A percentile compares a stretch with the other conserved stretches of the same genome.
Evolutionary conservation across 1,140 invertebrate species (phyloP).

Genomic region (Monochamus saltuarius): DNA sequence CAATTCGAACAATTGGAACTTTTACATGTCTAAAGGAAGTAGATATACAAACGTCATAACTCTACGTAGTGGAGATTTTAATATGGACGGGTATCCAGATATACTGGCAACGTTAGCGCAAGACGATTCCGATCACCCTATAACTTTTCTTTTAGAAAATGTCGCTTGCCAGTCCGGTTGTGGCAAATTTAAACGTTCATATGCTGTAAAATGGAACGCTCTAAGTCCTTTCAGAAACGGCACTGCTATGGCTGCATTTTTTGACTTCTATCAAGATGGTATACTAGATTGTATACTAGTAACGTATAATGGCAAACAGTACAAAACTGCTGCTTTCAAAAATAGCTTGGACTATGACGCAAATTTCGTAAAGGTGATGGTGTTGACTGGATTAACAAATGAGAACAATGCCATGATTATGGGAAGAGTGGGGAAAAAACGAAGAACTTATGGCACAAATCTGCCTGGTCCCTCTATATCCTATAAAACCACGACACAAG

Average conservation of each 20-base stretch:
- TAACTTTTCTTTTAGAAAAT: conserved; percentile 78
- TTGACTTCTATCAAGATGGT: conserved; percentile 86
- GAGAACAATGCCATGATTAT: conserved; percentile 66
- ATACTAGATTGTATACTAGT: conserved; percentile 81
- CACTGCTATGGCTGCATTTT: conserved; percentile 83
- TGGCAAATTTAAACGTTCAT: conserved; percentile 69
- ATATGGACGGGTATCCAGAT: conserved; percentile 96
- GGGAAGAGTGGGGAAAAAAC: conserved; percentile 70
- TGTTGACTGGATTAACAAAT: conserved; percentile 80
- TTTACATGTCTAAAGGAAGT: conserved; percentile 54
- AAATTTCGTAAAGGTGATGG: conserved; percentile 94
- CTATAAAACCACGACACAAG: conserved; percentile 83
- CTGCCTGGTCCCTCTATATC: conserved; percentile 81
- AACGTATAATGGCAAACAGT: conserved; percentile 58
- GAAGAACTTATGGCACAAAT: conserved; percentile 71
- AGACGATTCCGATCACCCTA: conserved; percentile 55
- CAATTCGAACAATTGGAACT: conserved; percentile 67
- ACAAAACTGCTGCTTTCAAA: conserved; percentile 72
- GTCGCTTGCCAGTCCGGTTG: conserved; percentile 62
- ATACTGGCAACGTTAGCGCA: conserved; percentile 75
- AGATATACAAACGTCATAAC: conserved; percentile 74
- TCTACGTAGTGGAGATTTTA: conserved; percentile 86
- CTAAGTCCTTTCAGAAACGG: conserved; percentile 69
- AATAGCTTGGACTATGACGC: conserved; percentile 91
- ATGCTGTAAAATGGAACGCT: conserved; percentile 72